Base-by-base conservation (phyloP, 2,888 invertebrate genomes). In the Hedya salicella region DNA sequence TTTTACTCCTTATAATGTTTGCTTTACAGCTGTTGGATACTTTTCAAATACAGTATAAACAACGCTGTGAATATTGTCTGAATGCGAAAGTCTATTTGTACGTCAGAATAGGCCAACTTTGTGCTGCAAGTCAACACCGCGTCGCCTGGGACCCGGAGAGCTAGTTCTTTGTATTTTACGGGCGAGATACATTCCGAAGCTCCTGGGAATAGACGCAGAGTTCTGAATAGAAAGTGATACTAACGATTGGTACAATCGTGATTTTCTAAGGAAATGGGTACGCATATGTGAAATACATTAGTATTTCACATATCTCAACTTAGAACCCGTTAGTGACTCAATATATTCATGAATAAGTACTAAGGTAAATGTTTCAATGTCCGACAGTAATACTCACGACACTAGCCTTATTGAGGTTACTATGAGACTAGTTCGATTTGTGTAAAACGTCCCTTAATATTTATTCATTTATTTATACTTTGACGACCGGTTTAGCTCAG, bases 111-210 rank as follows among this genome's bases (percentile, higher is more conserved):
- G 57, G 32, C 44, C 44, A 57, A 32, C 46, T 57, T 57, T 46
- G 42, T 42, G 17, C 44, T 32, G 30, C 56, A 32, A 46, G 57
- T 46, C 57, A 46, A 57, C 32, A 46, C 9, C 44, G 30, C 11
- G 57, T n/a, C 57, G 19, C 44, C 4, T 32, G 57, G 44, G 57
- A 57, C 57, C 5, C 25, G 0, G 36, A 5, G 56, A 30, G 42
- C 8, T n/a, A 57, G 57, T 57, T 57, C 32, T 57, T 32, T 57
- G 57, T 57, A 57, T 57, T 46, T 57, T 46, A 57, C 57, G 46
- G 57, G 46, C 57, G 57, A n/a, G 44, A 57, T 48, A 48, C 48
- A 48, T 21, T 17, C 17, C 16, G 30, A 17, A 4, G 57, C 57
- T n/a, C 17, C 2, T 1, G 57, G 57, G 57, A 46, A 3, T 56